Base-by-base conservation (phyloP, 2,797 vertebrate species). In the Anabas testudineus region DNA sequence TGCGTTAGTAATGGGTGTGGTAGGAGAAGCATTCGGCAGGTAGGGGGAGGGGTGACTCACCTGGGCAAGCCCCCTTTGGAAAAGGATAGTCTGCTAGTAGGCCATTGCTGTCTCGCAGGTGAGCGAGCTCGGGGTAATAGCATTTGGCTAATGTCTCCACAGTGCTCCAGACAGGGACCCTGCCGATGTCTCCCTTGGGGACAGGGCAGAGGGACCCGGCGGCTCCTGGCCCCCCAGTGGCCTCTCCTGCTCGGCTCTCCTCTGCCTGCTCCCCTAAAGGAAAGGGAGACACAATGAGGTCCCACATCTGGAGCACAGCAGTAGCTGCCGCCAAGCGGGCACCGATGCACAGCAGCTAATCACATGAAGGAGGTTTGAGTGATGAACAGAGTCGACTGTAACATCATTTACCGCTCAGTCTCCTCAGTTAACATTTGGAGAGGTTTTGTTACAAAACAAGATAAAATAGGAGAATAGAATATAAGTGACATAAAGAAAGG, bases 121-220 rank as follows among this genome's bases (percentile, higher is more conserved):
- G 91, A 82, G 93, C 90, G 19, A 93, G 90, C 82, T 92, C 93
- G 10, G 91, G 90, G 85, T 94, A 93, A 92, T 92, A 93, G 87
- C 91, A 92, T 91, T 94, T 93, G 81, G 92, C 91, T 92, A 93
- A 90, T 47, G 91, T 91, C 88, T 93, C 91, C 92, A 93, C 87
- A 41, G 92, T 92, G 88, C 90, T 91, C 91, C 91, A 92, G 91
- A 90, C 85, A 8, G 91, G 90, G 91, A 91, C 92, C 85, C 92
- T 90, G 88, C 88, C 84, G 82, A 93, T 85, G 90, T 94, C 92
- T 84, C 88, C 92, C 86, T 92, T 90, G 71, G 90, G 90, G 90
- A 92, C 88, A 80, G 90, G 88, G 81, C 90, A 91, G 85, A 91
- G 89, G 86, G 89, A 81, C 82, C 81, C 85, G 80, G 86, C 51